Base-by-base conservation (phyloP, 2,797 vertebrate species). In the Kryptopterus vitreolus region DNA sequence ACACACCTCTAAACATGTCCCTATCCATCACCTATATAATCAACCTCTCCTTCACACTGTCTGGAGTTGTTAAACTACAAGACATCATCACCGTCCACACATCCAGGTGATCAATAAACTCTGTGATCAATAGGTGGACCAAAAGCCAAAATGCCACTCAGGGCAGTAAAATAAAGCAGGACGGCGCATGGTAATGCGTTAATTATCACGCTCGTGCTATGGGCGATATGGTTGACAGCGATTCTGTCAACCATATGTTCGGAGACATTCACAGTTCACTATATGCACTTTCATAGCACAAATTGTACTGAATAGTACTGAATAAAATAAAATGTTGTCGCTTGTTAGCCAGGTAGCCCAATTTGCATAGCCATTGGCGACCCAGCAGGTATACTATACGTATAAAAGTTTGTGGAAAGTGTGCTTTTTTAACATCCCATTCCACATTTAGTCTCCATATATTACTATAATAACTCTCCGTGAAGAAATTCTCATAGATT, bases 11-110 rank as follows among this genome's bases (percentile, higher is more conserved):
- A 46, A 38, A 50, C 22, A 58, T 72, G 33, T 18, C 29, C 13
- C 63, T 59, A 81, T 77, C 50, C 74, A 77, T 77, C 74, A 77
- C 8, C 74, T 55, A 12, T 43, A 33, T 77, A 81, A 71, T 71
- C 73, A 61, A 76, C 55, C 74, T 77, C 33, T 76, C 73, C 46
- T 61, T 48, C 43, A 76, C 63, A 76, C 55, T 61, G 43, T 76
- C 79, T 66, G 66, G 16, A 76, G 55, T 81, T 48, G 65, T 38
- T 70, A 50, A 73, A 76, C 61, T 62, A 75, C 26, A 80, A 35
- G 33, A 76, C 65, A 76, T 81, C 73, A 69, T 76, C 57, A 69
- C 55, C 57, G 69, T 70, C 43, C 18, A 71, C 65, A 62, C 46
- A 31, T 48, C 61, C 29, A 20, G 10, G 35, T 62, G 24, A 79